Evolutionary conservation across 2,113 vertebrate genomes (phyloP), one percentile per base, ranked within the genome.

Genomic region (Ascaphus truei): DNA sequence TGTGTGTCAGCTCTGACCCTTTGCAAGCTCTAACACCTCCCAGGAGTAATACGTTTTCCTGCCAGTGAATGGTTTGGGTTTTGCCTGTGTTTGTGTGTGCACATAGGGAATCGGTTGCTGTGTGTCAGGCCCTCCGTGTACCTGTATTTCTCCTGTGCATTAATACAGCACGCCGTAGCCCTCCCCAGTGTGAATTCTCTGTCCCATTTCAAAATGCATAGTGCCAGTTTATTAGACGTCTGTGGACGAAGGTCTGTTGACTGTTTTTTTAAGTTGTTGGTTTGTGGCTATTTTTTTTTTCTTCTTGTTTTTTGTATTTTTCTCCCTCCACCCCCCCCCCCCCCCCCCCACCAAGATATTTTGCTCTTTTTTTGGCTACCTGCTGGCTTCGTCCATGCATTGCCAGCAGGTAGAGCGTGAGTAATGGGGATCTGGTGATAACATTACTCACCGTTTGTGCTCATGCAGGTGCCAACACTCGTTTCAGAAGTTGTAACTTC

Each of bases 331-430:
- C 77, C 47, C 79, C 78, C 83, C 86, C 81, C 77, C 47, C n/a
- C n/a, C n/a, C n/a, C n/a, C n/a, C n/a, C n/a, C n/a, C n/a, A 31
- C 7, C 13, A 27, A 36, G 36, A 26, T 25, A 39, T 26, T 62
- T 45, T 65, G 23, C 50, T 71, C 4, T 58, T 56, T 58, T 56
- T 47, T 64, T 52, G 59, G 87, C 87, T 88, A 88, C 57, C 80
- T 86, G 80, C 89, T 81, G 85, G 88, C 88, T 89, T 90, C 86
- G 85, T 88, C 87, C 88, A 68, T 90, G 75, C 82, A 81, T 88
- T 90, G 88, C 86, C 89, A 79, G 68, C 20, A 88, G 85, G 84
- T 84, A 75, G 87, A 84, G 87, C 83, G 80, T 88, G 87, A 88
- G 88, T 89, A 88, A 89, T 90, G 89, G 73, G 71, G 84, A 51